Evolutionary conservation across 2,888 invertebrate genomes (phyloP).

Genomic region (Leptopilina syphax): DNA sequence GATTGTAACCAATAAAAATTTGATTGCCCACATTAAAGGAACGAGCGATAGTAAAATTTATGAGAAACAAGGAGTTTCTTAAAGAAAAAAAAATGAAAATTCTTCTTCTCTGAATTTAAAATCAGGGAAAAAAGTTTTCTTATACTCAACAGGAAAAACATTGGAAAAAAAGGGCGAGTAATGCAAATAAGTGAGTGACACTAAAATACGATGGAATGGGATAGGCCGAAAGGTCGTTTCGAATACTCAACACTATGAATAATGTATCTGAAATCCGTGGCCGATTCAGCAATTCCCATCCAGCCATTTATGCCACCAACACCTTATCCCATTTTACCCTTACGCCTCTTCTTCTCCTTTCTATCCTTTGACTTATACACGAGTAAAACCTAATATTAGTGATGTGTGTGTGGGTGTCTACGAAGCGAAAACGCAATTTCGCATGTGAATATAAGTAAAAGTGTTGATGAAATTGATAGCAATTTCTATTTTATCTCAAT

Average conservation of each 20-base stretch:
- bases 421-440: neutral
- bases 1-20: too few relatives aligned
- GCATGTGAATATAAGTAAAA: neutral
- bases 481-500: neutral
- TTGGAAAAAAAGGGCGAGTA: constrained; percentile 3
- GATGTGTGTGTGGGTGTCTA: neutral
- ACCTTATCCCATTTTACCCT: neutral
- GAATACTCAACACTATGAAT: constrained; percentile 11
- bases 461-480: constrained; percentile 7
- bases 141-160: neutral
- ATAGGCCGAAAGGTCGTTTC: constrained; percentile 12
- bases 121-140: neutral
- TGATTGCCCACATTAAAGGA: neutral
- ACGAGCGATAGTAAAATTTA: too few relatives aligned
- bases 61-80: neutral
- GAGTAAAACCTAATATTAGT: too few relatives aligned
- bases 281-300: constrained; percentile 7
- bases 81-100: neutral
- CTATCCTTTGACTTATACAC: too few relatives aligned
- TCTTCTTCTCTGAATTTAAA: constrained; percentile 1
- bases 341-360: neutral
- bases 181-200: constrained; percentile 10
- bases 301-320: constrained; percentile 11
- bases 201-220: constrained; percentile 7
- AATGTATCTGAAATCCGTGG: constrained; percentile 21